phyloP scores from a whole-genome alignment of 2,888 invertebrate species.

The Lepidonotus clava region DNA sequence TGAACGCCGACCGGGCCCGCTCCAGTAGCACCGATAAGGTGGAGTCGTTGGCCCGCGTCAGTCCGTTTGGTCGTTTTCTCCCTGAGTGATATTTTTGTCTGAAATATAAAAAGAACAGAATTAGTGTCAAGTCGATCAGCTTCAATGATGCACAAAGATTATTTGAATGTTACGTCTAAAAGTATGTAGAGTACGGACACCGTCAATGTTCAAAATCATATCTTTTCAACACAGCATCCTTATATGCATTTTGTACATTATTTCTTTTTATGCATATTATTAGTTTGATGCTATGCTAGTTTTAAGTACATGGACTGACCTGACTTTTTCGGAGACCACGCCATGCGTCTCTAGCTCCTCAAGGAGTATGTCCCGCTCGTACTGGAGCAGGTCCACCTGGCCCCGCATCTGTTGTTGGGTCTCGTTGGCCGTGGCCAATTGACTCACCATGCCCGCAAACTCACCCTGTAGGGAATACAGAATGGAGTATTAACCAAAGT shows the following conservation, averaged over 20 bases:
- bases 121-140: too few species aligned
- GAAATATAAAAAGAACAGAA: background rate
- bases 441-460: conserved; percentile 50
- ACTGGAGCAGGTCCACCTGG: conserved; percentile 59
- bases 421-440: conserved; percentile 55
- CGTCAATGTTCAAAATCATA: too few species aligned
- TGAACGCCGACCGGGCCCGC: conserved; percentile 50
- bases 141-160: too few species aligned
- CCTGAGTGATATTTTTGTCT: conserved; percentile 60
- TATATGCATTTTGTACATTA: too few species aligned
- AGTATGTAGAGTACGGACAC: too few species aligned
- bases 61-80: conserved; percentile 55
- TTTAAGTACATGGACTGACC: too few species aligned
- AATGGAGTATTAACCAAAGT: too few species aligned
- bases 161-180: too few species aligned
- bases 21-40: conserved; percentile 56
- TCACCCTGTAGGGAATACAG: conserved; percentile 55
- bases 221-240: too few species aligned
- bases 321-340: conserved; percentile 58
- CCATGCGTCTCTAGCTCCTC: conserved; percentile 62
- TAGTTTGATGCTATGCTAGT: too few species aligned
- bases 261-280: too few species aligned
- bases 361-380: conserved; percentile 62
- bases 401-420: conserved; percentile 55
- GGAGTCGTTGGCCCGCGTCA: conserved; percentile 56